phyloP scores from a whole-genome alignment of 2,113 vertebrate genomes.

The Peromyscus leucopus region DNA sequence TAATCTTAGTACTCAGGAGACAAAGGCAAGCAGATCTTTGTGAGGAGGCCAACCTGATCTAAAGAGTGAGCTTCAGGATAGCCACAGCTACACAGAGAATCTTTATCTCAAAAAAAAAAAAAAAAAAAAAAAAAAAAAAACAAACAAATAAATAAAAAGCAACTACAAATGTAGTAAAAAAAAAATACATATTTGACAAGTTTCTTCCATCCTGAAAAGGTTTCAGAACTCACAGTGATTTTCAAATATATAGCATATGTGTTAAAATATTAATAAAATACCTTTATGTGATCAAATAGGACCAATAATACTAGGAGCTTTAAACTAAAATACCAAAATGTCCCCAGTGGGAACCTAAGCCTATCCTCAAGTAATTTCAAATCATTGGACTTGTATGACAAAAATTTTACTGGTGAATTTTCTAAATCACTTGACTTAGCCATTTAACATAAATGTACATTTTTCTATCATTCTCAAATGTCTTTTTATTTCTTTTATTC shows the following conservation, averaged over 20 bases:
- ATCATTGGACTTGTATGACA: not conserved
- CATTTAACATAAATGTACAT: not conserved
- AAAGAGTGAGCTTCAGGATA: not conserved
- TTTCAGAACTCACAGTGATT: not conserved
- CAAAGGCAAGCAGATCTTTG: not conserved
- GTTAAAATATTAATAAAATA: constrained; percentile 1
- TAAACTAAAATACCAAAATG: constrained; percentile 11
- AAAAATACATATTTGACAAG: constrained; percentile 23
- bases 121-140: not conserved
- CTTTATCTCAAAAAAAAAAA: not conserved
- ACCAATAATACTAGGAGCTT: not conserved
- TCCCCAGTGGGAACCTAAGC: not conserved
- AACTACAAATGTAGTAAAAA: not conserved
- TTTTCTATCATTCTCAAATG: not conserved
- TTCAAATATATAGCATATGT: not conserved
- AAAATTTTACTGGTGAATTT: not conserved
- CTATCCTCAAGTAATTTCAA: not conserved
- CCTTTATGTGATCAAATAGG: not conserved
- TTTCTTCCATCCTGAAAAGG: not conserved
- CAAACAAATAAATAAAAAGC: not conserved
- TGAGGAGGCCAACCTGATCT: not conserved
- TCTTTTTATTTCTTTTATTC: not conserved
- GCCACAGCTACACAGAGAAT: not conserved
- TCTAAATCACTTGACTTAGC: not conserved
- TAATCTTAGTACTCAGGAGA: not conserved